Evolutionary conservation across 1,140 invertebrate genomes (phyloP).

Genomic region (Psix sp.): DNA sequence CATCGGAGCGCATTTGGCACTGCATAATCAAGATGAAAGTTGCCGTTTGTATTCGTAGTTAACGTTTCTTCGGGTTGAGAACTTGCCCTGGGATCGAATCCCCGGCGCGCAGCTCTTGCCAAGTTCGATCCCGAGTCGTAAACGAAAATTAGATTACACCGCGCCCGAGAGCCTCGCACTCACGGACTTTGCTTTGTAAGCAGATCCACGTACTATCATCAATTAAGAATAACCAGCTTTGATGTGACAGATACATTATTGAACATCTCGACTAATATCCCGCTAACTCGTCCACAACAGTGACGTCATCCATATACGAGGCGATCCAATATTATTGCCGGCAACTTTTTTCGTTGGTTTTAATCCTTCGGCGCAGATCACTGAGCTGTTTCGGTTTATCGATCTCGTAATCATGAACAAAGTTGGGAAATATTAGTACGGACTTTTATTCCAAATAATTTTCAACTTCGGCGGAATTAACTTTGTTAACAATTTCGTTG

Average conservation of each 20-base stretch:
- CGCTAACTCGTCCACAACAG: too few species aligned
- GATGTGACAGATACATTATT: conserved; percentile 59
- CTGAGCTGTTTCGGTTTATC: too few species aligned
- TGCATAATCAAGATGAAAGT: conserved; percentile 71
- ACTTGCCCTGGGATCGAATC: conserved; percentile 10
- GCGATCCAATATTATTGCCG: neutral
- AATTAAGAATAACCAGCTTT: conserved; percentile 61
- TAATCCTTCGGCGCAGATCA: too few species aligned
- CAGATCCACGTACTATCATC: conserved; percentile 63
- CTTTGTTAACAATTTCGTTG: too few species aligned
- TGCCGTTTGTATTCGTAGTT: conserved; percentile 61
- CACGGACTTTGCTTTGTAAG: conserved; percentile 70
- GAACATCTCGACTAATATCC: conserved; percentile 28
- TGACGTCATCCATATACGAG: neutral
- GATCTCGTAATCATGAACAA: too few species aligned
- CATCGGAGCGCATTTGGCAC: conserved; percentile 59
- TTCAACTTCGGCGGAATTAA: too few species aligned
- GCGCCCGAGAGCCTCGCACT: conserved; percentile 56
- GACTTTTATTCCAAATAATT: too few species aligned
- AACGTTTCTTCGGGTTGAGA: too few species aligned
- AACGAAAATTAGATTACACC: conserved; percentile 70
- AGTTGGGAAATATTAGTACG: too few species aligned
- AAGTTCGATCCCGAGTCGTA: conserved; percentile 69
- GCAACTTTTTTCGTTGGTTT: too few species aligned
- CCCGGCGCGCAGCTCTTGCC: conserved; percentile 60